phyloP scores from a whole-genome alignment of 2,888 invertebrate species.

The Euproctis similis region DNA sequence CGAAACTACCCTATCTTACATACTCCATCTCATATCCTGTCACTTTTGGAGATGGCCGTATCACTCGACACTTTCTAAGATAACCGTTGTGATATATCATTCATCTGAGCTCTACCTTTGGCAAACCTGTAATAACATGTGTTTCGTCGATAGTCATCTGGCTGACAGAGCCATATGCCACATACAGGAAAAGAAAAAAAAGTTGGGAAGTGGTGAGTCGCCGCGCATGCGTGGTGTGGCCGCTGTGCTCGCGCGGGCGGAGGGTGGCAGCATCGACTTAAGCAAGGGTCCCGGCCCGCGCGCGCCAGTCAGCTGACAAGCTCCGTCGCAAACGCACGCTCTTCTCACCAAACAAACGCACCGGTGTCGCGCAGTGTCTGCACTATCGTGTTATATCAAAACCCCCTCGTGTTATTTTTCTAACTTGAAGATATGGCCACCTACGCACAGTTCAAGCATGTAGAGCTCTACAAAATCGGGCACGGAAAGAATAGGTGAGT shows the following conservation, averaged over 20 bases:
- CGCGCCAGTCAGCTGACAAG: slow-evolving; percentile 73
- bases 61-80: slow-evolving; percentile 9
- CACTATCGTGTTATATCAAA: slow-evolving; percentile 38
- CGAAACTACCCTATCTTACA: no score
- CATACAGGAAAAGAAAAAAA: slow-evolving; percentile 32
- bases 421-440: slow-evolving; percentile 81
- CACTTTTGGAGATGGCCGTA: no score
- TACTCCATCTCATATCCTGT: no score
- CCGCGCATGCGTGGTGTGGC: slow-evolving; percentile 54
- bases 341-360: slow-evolving; percentile 20
- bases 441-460: slow-evolving; percentile 94
- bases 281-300: slow-evolving; percentile 59
- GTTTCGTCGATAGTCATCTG: slow-evolving; percentile 22
- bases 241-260: slow-evolving; percentile 57
- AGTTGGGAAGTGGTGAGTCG: slow-evolving; percentile 41
- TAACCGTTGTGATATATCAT: slow-evolving; percentile 20
- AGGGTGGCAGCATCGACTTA: slow-evolving; percentile 70
- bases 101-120: slow-evolving; percentile 15
- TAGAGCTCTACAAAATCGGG: slow-evolving; percentile 95
- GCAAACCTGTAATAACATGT: slow-evolving; percentile 23
- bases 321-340: slow-evolving; percentile 45
- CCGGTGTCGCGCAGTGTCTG: slow-evolving; percentile 41
- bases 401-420: slow-evolving; percentile 33
- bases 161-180: slow-evolving; percentile 24
- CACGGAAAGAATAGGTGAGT: slow-evolving; percentile 92